Evolutionary conservation across 2,888 invertebrate species (phyloP), one percentile per base, ranked within the genome.

Genomic region (Hetaerina titia): DNA sequence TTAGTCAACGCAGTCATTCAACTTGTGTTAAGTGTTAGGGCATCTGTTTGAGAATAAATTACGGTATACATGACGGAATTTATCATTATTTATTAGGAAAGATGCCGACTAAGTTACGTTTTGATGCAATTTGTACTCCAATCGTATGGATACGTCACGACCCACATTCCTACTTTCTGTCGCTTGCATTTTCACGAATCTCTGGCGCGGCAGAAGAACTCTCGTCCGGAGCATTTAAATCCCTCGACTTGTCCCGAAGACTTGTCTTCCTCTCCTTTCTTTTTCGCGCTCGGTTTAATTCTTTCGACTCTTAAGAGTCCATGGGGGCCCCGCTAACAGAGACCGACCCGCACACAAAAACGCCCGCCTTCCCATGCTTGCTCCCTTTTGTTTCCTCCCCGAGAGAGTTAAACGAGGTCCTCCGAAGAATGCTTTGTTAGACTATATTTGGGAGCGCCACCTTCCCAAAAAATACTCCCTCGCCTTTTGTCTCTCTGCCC

Each of bases 391-490:
- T 31, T 81, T 81, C 31, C 31, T 31, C 81, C 11, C 31, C 81
- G 31, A 81, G 81, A 81, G 81, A 69, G 22, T 81, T 25, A 31
- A 81, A 81, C 31, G 81, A 81, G 13, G 31, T 31, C 81, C 31
- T 2, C 25, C 13, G 81, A 81, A 81, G 31, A 31, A 15, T 81
- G 81, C 81, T 31, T 69, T 45, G 45, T 11, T 69, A n/a, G 69
- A 31, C 81, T 81, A 81, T 81, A 81, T 81, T 81, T 81, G 81
- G 81, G 81, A 81, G 81, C 81, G 31, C 15, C 81, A 31, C 31
- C 31, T 81, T 81, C 81, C 9, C 81, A 81, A 81, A 45, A 45
- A 45, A 81, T 81, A 81, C 25, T 81, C 15, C 81, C 81, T 22
- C 81, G 31, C 22, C 81, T 81, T 22, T 31, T 22, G 25, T 81